Evolutionary conservation across 2,888 invertebrate genomes (phyloP).

Genomic region (Pteria penguin): DNA sequence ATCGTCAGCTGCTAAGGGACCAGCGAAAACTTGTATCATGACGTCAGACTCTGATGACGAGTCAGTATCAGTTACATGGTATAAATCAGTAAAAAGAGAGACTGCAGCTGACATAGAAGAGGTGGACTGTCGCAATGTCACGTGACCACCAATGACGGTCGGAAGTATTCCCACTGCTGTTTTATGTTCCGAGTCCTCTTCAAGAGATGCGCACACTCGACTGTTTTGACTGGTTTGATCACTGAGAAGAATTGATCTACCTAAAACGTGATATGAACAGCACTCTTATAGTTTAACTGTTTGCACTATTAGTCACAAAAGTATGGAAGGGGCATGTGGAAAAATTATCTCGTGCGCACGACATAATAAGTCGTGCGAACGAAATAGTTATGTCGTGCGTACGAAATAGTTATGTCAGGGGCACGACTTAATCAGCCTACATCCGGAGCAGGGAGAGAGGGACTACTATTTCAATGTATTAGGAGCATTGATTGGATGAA

Average conservation of each 20-base stretch:
- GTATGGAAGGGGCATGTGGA: no score
- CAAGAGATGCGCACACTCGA: constrained; percentile 60
- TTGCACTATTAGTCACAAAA: no score
- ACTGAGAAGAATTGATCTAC: constrained; percentile 52
- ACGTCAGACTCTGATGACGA: constrained; percentile 11
- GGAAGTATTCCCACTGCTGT: constrained; percentile 61
- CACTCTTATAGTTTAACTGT: no score
- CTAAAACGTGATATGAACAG: constrained; percentile 51
- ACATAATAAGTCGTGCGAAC: no score
- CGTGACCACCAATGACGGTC: constrained; percentile 53
- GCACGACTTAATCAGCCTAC: no score
- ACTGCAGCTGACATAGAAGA: constrained; percentile 45
- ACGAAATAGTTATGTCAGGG: no score
- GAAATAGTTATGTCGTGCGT: no score
- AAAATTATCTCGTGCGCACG: no score
- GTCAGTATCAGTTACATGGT: constrained; percentile 36
- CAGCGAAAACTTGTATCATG: constrained; percentile 52
- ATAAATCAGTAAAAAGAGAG: constrained; percentile 56
- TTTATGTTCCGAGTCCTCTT: constrained; percentile 47
- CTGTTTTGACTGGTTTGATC: background rate
- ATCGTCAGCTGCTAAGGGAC: constrained; percentile 36
- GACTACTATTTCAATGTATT: no score
- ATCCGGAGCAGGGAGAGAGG: no score
- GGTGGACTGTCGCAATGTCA: constrained; percentile 60
- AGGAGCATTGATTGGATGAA: no score